Evolutionary conservation across 2,888 invertebrate genomes (phyloP).

Genomic region (Philereme transversata): DNA sequence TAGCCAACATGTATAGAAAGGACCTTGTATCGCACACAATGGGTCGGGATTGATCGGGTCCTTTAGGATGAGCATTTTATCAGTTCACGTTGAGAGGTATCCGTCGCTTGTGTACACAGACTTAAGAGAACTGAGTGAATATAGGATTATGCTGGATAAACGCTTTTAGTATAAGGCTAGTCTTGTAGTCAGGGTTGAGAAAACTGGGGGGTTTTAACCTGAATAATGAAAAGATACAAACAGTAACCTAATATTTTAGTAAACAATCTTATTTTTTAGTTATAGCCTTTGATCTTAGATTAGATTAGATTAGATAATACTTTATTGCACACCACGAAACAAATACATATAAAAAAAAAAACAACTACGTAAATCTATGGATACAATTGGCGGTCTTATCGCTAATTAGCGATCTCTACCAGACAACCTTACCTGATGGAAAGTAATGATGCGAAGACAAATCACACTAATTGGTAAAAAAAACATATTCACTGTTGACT

Average conservation of each 20-base stretch:
- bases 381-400: too few species aligned
- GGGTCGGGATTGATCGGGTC: slow-evolving; percentile 55
- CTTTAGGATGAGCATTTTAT: slow-evolving; percentile 57
- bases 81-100: slow-evolving; percentile 55
- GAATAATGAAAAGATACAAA: slow-evolving; percentile 3
- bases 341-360: too few species aligned
- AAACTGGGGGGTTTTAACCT: not conserved
- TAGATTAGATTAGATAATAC: too few species aligned
- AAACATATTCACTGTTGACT: too few species aligned
- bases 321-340: too few species aligned
- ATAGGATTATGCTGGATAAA: slow-evolving; percentile 51
- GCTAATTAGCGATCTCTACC: too few species aligned
- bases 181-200: slow-evolving; percentile 25
- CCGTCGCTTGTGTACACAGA: slow-evolving; percentile 48
- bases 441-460: too few species aligned
- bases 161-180: slow-evolving; percentile 40
- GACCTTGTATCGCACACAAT: slow-evolving; percentile 56
- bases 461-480: too few species aligned
- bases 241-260: not conserved
- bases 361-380: too few species aligned
- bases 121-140: slow-evolving; percentile 46
- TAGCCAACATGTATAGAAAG: slow-evolving; percentile 37
- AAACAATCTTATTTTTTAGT: not conserved
- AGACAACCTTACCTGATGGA: too few species aligned
- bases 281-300: too few species aligned